phyloP scores from a whole-genome alignment of 2,113 vertebrate species.

The Dryoscopus gambensis region DNA sequence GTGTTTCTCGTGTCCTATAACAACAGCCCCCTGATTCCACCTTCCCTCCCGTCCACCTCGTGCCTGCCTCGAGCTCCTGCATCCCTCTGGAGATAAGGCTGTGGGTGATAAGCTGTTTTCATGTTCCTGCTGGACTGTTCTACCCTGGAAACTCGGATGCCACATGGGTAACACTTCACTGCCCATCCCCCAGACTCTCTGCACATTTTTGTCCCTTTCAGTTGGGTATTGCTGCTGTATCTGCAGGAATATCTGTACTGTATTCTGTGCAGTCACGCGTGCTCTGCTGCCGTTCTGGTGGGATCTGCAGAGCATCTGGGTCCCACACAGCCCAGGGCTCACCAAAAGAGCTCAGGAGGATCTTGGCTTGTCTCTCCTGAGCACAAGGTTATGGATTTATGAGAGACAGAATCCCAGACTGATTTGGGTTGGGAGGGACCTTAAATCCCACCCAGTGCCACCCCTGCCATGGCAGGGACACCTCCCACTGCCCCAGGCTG shows the following conservation, averaged over 20 bases:
- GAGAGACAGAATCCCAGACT: not conserved
- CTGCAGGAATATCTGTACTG: too few relatives aligned
- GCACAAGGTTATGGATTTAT: not conserved
- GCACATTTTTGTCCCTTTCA: not conserved
- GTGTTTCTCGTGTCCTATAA: too few relatives aligned
- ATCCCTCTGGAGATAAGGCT: not conserved
- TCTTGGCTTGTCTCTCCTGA: not conserved
- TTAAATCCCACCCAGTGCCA: fast-evolving
- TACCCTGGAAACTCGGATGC: not conserved
- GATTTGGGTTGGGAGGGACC: not conserved
- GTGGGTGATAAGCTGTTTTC: not conserved
- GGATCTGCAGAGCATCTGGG: slow-evolving; percentile 5
- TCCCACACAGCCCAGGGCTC: not conserved
- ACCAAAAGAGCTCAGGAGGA: not conserved
- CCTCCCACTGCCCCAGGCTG: not conserved
- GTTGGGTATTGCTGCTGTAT: not conserved
- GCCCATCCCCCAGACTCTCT: not conserved
- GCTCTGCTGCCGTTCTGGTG: not conserved
- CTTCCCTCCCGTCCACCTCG: not conserved
- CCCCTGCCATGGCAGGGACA: not conserved
- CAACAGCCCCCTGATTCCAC: not conserved
- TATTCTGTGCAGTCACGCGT: not conserved
- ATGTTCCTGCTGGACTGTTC: not conserved
- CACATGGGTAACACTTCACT: not conserved
- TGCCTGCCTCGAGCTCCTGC: not conserved